Evolutionary conservation across 2,797 vertebrate genomes (phyloP), one percentile per base, ranked within the genome.

Genomic region (Lithobates sylvaticus): DNA sequence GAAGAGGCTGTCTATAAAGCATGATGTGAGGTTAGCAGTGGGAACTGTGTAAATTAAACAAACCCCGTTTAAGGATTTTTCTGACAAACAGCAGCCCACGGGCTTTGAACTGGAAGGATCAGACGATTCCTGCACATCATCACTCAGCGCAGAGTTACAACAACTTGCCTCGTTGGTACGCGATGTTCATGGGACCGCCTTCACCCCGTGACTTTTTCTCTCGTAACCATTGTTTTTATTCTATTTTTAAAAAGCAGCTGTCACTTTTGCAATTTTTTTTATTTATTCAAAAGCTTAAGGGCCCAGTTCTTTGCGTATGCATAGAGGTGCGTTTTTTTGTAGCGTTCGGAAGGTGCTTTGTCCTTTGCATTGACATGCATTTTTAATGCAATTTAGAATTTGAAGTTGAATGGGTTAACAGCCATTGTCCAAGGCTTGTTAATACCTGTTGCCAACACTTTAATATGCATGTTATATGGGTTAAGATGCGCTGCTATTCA

Each of bases 41-140:
- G 79, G 79, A 81, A 86, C 34, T 82, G 67, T 29, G 73, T 65
- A 82, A 71, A 77, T 86, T 82, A 82, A 82, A 86, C 79, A 86
- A 86, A 86, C 75, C 79, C 54, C 18, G 42, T 23, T 39, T 81
- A 86, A 80, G 39, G 36, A 76, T 68, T 81, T 68, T 81, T 72
- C 78, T 86, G 85, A 86, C 85, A 86, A 86, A 86, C 85, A 86
- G 85, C 78, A 86, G 73, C 85, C 64, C 42, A 77, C 34, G 50
- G 54, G 32, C 68, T 82, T 82, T 86, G 78, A 86, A 82, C 78
- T 82, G 32, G 18, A 64, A 75, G 50, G 79, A 86, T 81, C 85
- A 76, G 74, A 82, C 34, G 58, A 75, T 82, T 82, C 61, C 85
- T 86, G 85, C 85, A 82, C 72, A 82, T 79, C 65, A 77, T 86